phyloP scores from a whole-genome alignment of 2,888 invertebrate species.

The Watsonalla binaria region DNA sequence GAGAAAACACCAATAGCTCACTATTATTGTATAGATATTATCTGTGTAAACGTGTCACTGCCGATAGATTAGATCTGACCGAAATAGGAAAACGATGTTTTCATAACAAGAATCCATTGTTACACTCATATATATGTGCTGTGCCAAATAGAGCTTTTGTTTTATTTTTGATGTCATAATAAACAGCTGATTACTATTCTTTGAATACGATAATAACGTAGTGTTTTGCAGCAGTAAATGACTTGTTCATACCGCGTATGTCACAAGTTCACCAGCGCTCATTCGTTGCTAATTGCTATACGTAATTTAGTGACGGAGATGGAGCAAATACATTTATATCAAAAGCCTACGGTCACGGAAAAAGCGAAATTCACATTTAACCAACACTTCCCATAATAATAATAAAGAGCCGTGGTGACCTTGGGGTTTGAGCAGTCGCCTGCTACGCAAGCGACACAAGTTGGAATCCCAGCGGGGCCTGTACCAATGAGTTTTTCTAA shows the following conservation, averaged over 20 bases:
- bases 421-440: too few species aligned
- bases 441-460: too few species aligned
- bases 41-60: not conserved
- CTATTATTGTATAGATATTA: too few species aligned
- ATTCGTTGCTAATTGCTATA: slow-evolving; percentile 27
- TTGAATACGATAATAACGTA: not conserved
- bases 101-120: slow-evolving; percentile 11
- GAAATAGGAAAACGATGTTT: slow-evolving; percentile 4
- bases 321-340: not conserved
- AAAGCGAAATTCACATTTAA: not conserved
- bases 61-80: slow-evolving; percentile 1
- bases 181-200: not conserved
- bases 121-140: not conserved
- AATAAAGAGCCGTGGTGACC: too few species aligned
- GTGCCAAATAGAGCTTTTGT: slow-evolving; percentile 2
- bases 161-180: not conserved
- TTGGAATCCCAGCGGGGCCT: too few species aligned
- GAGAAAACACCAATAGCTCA: not conserved
- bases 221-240: not conserved
- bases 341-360: not conserved
- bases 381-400: not conserved
- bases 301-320: slow-evolving; percentile 17
- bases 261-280: slow-evolving; percentile 2
- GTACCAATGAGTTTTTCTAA: too few species aligned
- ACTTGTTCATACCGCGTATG: not conserved